Conservation (phyloP, 2,797 vertebrate species). For the Gouania willdenowi region DNA sequence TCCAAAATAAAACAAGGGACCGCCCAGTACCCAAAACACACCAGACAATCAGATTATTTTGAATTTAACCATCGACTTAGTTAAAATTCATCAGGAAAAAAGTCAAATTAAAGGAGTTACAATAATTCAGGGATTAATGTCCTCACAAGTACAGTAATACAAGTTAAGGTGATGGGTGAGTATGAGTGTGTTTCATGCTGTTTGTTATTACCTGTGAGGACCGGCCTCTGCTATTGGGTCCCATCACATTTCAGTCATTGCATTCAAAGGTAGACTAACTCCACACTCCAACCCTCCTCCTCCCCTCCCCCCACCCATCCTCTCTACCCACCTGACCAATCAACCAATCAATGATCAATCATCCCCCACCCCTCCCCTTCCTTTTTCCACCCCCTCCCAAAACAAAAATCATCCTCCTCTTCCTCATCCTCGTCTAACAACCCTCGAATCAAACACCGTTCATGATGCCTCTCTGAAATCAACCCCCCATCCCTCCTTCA, state of each 20-base stretch:
- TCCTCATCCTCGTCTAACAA: not conserved
- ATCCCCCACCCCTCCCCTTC: constrained; percentile 22
- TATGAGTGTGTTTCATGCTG: constrained; percentile 41
- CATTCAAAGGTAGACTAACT: constrained; percentile 61
- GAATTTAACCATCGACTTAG: too few species aligned
- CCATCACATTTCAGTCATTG: constrained; percentile 50
- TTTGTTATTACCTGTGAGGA: constrained; percentile 32
- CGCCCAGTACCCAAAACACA: too few species aligned
- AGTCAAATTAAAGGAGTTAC: too few species aligned
- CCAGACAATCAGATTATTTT: too few species aligned
- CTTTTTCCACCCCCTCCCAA: not conserved
- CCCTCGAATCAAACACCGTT: constrained; percentile 37
- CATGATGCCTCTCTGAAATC: constrained; percentile 18
- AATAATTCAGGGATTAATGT: too few species aligned
- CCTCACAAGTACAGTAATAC: constrained; percentile 57
- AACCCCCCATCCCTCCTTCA: constrained; percentile 5
- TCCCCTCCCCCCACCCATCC: constrained; percentile 32
- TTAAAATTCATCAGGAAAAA: not conserved
- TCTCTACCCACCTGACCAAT: constrained; percentile 15
- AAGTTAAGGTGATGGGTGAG: constrained; percentile 46
- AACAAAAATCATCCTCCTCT: not conserved
- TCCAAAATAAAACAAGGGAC: too few species aligned
- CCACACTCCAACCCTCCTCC: constrained; percentile 45
- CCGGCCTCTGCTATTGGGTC: constrained; percentile 48
- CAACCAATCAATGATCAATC: constrained; percentile 11